Conservation (phyloP, 2,113 vertebrate species). For the Podilymbus podiceps region DNA sequence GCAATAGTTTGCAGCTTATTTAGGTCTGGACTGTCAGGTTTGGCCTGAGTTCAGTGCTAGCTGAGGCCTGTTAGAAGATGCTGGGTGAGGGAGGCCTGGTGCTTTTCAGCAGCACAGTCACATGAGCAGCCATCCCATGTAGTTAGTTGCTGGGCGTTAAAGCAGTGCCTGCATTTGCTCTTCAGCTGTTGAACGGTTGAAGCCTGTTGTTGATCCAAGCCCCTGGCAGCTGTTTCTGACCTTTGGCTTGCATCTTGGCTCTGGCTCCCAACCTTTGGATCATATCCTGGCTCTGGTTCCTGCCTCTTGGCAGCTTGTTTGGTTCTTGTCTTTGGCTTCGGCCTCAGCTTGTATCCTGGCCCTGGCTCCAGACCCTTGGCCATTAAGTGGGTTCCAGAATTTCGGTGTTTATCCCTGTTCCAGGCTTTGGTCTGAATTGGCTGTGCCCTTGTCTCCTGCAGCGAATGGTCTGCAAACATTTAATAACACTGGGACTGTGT, state of each 20-base stretch:
- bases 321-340: not conserved
- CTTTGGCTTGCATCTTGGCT: slow-evolving; percentile 40
- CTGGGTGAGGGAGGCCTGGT: not conserved
- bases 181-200: not conserved
- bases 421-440: not conserved
- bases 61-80: not conserved
- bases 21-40: not conserved
- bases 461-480: slow-evolving; percentile 12
- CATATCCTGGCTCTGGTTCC: not conserved
- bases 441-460: not conserved
- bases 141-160: not conserved
- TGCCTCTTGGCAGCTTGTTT: slow-evolving; percentile 1
- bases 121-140: not conserved
- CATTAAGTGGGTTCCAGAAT: not conserved
- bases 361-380: not conserved
- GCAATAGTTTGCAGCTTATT: not conserved
- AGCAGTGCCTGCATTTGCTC: not conserved
- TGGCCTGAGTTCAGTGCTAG: not conserved
- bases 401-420: not conserved
- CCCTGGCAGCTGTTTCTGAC: slow-evolving; percentile 34
- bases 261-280: not conserved
- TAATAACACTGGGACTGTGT: not conserved
- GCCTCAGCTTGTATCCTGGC: not conserved
- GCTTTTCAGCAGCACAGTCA: not conserved
- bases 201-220: not conserved